Evolutionary conservation across 2,113 vertebrate genomes (phyloP).

Genomic region (Hippopotamus amphibius): DNA sequence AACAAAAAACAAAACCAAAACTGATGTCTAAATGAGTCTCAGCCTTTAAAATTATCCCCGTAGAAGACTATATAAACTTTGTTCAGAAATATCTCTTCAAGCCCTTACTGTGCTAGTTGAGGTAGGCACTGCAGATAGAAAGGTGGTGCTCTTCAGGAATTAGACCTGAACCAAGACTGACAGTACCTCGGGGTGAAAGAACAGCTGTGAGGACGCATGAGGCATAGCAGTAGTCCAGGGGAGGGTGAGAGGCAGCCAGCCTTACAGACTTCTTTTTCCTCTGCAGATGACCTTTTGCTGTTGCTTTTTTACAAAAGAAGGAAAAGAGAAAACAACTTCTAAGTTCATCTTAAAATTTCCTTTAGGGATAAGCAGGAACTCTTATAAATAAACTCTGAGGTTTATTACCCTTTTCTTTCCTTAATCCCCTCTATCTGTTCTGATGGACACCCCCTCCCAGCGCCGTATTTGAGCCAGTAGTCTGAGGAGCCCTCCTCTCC

Average conservation of each 20-base stretch:
- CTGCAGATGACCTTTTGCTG: not conserved
- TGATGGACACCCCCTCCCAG: not conserved
- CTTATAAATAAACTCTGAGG: not conserved
- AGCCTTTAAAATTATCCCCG: not conserved
- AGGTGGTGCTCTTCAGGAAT: not conserved
- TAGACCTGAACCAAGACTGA: not conserved
- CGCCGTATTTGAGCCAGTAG: not conserved
- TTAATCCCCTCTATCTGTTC: not conserved
- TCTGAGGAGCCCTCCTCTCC: not conserved
- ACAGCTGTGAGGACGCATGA: rapidly evolving
- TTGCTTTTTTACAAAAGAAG: not conserved
- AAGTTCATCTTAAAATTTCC: constrained; percentile 7
- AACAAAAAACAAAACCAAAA: not conserved
- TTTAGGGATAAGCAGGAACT: not conserved
- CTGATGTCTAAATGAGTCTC: not conserved
- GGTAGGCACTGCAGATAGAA: not conserved
- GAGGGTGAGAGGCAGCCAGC: not conserved
- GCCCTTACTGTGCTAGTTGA: not conserved
- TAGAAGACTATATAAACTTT: not conserved
- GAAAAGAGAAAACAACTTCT: not conserved
- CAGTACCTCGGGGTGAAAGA: not conserved
- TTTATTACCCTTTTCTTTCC: not conserved
- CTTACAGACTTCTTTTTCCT: not conserved
- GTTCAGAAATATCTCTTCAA: not conserved
- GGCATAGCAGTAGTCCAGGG: too few species aligned